Conservation (phyloP, 1,140 invertebrate genomes). For the Cyrtorhinus lividipennis region DNA sequence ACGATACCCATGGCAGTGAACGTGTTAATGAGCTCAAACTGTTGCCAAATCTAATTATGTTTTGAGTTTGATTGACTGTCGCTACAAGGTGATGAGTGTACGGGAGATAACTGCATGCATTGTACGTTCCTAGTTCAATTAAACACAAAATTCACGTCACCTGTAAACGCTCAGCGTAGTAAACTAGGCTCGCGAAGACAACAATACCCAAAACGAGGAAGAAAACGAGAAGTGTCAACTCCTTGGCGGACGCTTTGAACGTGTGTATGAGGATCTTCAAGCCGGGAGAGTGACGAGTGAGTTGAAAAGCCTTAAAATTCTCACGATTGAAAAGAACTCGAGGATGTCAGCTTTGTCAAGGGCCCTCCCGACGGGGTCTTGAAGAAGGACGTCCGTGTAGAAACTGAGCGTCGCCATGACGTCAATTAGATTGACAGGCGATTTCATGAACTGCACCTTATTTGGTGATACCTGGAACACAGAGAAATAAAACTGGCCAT, state of each 20-base stretch:
- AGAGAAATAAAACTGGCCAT: too few relatives aligned
- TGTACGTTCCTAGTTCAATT: neutral
- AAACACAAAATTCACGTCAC: slow-evolving; percentile 28
- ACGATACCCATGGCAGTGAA: too few relatives aligned
- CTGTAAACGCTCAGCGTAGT: slow-evolving; percentile 78
- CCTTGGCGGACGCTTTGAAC: slow-evolving; percentile 82
- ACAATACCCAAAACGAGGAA: slow-evolving; percentile 83
- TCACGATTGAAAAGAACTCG: slow-evolving; percentile 70
- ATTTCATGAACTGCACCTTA: slow-evolving; percentile 56
- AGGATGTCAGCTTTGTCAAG: slow-evolving; percentile 48
- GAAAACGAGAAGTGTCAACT: slow-evolving; percentile 74
- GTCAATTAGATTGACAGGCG: slow-evolving; percentile 78
- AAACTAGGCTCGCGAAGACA: slow-evolving; percentile 76
- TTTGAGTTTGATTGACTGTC: too few relatives aligned
- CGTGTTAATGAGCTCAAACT: too few relatives aligned
- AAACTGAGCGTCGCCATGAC: slow-evolving; percentile 81
- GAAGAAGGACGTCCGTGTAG: slow-evolving; percentile 68
- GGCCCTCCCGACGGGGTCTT: slow-evolving; percentile 37
- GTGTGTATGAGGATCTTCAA: slow-evolving; percentile 87
- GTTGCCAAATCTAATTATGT: too few relatives aligned
- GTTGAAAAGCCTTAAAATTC: slow-evolving; percentile 82
- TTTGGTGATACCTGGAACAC: slow-evolving; percentile 60
- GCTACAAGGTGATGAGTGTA: neutral
- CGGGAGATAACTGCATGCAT: too few relatives aligned
- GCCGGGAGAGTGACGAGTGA: slow-evolving; percentile 74